Conservation (phyloP, 1,140 invertebrate species). For the Theocolax elegans region DNA sequence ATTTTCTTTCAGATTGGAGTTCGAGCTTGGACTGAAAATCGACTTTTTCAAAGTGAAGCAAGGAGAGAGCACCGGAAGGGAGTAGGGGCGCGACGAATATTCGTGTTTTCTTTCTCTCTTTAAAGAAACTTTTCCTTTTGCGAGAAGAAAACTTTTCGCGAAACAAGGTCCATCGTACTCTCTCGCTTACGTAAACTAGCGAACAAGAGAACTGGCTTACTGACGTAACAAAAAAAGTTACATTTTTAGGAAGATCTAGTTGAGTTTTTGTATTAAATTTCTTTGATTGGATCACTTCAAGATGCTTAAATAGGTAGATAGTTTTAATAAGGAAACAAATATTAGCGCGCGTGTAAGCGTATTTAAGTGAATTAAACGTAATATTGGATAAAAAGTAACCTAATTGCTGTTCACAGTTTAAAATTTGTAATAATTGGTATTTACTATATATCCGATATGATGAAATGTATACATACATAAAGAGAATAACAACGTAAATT, state of each 20-base stretch:
- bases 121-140: neutral
- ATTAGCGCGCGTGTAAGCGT: no score
- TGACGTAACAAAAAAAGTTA: neutral
- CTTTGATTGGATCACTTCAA: neutral
- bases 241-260: neutral
- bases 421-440: no score
- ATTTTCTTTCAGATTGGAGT: neutral
- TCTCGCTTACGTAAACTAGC: neutral
- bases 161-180: slow-evolving; percentile 19
- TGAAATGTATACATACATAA: no score
- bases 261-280: neutral
- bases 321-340: no score
- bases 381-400: no score
- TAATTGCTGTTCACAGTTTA: no score
- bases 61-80: no score
- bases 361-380: no score
- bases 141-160: neutral
- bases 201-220: slow-evolving; percentile 1
- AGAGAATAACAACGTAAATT: no score
- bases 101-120: neutral
- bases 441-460: no score
- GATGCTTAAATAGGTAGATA: no score
- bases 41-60: slow-evolving; percentile 1
- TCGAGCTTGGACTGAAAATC: neutral
- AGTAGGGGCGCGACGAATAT: slow-evolving; percentile 18